Evolutionary conservation across 2,797 vertebrate species (phyloP).

Genomic region (Catharus ustulatus): DNA sequence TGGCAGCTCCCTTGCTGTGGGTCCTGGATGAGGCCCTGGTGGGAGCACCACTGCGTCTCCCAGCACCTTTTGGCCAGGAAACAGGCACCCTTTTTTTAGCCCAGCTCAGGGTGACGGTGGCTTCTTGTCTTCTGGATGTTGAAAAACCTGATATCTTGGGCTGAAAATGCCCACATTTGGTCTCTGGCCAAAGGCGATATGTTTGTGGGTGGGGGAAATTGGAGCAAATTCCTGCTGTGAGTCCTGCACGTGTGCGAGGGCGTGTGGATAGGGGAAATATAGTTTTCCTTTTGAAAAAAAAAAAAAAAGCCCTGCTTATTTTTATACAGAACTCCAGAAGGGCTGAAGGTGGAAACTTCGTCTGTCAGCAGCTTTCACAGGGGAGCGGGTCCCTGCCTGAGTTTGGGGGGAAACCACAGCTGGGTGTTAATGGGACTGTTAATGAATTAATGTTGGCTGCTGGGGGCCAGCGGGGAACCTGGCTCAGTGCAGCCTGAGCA

Average conservation of each 20-base stretch:
- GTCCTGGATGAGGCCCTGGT: not conserved
- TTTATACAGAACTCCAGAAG: slow-evolving; percentile 60
- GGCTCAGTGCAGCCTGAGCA: not conserved
- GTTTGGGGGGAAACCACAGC: slow-evolving; percentile 70
- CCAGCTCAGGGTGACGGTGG: not conserved
- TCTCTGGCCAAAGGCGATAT: slow-evolving; percentile 38
- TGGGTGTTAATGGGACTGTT: slow-evolving; percentile 71
- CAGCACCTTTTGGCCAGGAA: not conserved
- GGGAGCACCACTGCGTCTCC: not conserved
- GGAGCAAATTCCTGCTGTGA: slow-evolving; percentile 59
- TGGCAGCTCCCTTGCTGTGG: not conserved
- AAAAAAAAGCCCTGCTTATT: slow-evolving; percentile 52
- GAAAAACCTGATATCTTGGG: not conserved
- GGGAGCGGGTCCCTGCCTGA: slow-evolving; percentile 59
- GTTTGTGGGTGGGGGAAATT: slow-evolving; percentile 68
- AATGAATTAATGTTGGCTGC: slow-evolving; percentile 70
- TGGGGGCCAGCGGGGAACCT: not conserved
- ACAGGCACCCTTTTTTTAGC: not conserved
- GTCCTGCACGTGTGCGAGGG: slow-evolving; percentile 28
- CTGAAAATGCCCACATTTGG: slow-evolving; percentile 49
- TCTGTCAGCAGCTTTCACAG: slow-evolving; percentile 66
- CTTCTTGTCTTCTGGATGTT: not conserved
- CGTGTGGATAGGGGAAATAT: slow-evolving; percentile 40
- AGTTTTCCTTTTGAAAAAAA: slow-evolving; percentile 52
- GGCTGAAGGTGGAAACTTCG: slow-evolving; percentile 65